Evolutionary conservation across 2,888 invertebrate genomes (phyloP), one percentile per base, ranked within the genome.

Genomic region (Antitype chi): DNA sequence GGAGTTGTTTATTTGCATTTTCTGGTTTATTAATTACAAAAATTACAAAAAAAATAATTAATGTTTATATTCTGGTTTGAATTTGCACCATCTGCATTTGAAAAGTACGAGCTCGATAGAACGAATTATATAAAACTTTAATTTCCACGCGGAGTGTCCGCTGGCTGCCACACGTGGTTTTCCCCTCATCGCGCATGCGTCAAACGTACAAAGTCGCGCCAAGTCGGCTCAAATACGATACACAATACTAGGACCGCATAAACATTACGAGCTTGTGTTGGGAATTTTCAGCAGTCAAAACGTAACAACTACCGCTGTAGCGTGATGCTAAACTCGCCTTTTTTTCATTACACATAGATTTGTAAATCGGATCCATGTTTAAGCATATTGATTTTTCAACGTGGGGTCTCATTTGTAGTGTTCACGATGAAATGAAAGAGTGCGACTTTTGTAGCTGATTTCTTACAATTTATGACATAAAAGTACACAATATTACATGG

Each of bases 181-280:
- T n/a, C 0, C 1, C 13, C n/a, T 15, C 28, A 32, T 23, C 25
- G 47, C 72, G 72, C 80, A 3, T 69, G 75, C 84, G 60, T 69
- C 23, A 52, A 78, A 15, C 15, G 3, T 11, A 55, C n/a, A 63
- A 49, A 52, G 43, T 28, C 6, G n/a, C 43, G 52, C 52, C 20
- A 71, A 72, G 38, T 62, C 52, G 28, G 53, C 53, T 55, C n/a
- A 20, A 72, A 80, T 53, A 81, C 81, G 81, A 74, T 72, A 38
- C 66, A 60, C 23, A 28, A n/a, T 85, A 89, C 89, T 64, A 89
- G 85, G 85, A 82, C 0, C 60, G 15, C 85, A 89, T 83, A 70
- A 71, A 70, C 5, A n/a, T 3, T 11, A 49, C 53, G 52, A 74
- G 68, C 23, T 76, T 25, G 11, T 20, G 66, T 57, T 25, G 11